These are phyloP conservation scores for Nothura maculosa DNA, from an alignment of 2,797 vertebrate genomes.

Conservation along the genomic window DNA sequence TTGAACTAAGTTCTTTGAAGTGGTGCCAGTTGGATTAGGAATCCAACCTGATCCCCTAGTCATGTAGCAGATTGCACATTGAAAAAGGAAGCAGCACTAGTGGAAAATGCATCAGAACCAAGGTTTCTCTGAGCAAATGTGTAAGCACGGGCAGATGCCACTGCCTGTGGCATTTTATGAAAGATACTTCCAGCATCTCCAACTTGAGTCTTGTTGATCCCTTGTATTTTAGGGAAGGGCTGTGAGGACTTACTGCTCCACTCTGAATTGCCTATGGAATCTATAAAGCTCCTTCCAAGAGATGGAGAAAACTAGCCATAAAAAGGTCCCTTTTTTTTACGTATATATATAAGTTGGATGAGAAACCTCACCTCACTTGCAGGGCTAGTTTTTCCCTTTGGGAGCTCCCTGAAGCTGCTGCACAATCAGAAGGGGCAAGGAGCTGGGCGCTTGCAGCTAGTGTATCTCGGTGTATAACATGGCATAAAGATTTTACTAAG, in stretches of 20 bases:
- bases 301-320: not conserved
- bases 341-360: too few species aligned
- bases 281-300: not conserved
- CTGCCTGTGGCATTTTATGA: not conserved
- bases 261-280: not conserved
- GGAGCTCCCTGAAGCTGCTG: not conserved
- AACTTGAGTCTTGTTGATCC: not conserved
- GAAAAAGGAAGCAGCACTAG: rapidly evolving
- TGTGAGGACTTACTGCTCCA: not conserved
- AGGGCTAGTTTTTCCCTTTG: rapidly evolving
- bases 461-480: not conserved
- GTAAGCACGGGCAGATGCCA: not conserved
- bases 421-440: rapidly evolving
- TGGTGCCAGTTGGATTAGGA: not conserved
- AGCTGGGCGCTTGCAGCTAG: not conserved
- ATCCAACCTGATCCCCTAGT: not conserved
- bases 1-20: not conserved
- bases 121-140: not conserved
- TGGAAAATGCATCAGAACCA: not conserved
- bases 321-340: not conserved
- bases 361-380: not conserved
- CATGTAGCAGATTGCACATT: not conserved
- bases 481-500: not conserved
- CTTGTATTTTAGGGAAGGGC: not conserved
- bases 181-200: not conserved